Evolutionary conservation across 2,113 vertebrate genomes (phyloP).

Genomic region (Irena cyanogastra): DNA sequence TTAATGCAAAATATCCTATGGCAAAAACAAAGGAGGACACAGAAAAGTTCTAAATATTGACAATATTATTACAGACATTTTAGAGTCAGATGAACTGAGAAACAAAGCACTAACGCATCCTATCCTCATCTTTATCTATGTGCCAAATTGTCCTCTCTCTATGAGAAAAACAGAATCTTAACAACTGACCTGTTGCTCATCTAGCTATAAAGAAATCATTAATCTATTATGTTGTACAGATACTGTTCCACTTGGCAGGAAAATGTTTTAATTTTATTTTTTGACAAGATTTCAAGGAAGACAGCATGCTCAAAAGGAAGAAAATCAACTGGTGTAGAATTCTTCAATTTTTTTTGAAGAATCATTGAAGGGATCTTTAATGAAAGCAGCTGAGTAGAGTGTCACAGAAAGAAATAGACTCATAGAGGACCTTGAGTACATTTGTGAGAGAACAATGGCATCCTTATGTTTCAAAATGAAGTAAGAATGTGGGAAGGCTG

Average conservation of each 20-base stretch:
- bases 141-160: background rate
- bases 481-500: background rate
- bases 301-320: background rate
- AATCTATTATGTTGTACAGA: conserved; percentile 1
- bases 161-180: background rate
- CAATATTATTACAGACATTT: background rate
- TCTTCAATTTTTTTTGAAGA: background rate
- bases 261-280: conserved; percentile 1
- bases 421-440: background rate
- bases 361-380: background rate
- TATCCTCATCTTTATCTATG: background rate
- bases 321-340: background rate
- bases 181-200: conserved; percentile 16
- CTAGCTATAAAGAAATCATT: conserved; percentile 38
- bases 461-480: background rate
- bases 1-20: background rate
- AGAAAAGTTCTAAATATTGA: background rate
- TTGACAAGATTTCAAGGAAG: background rate
- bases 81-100: background rate
- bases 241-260: conserved; percentile 18
- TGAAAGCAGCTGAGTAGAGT: background rate
- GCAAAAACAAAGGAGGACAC: background rate
- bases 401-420: background rate
- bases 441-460: background rate
- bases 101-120: background rate